A percentile compares a stretch with the other conserved stretches of the same genome.
phyloP scores from a whole-genome alignment of 2,888 invertebrate species.

The Zootermopsis nevadensis region DNA sequence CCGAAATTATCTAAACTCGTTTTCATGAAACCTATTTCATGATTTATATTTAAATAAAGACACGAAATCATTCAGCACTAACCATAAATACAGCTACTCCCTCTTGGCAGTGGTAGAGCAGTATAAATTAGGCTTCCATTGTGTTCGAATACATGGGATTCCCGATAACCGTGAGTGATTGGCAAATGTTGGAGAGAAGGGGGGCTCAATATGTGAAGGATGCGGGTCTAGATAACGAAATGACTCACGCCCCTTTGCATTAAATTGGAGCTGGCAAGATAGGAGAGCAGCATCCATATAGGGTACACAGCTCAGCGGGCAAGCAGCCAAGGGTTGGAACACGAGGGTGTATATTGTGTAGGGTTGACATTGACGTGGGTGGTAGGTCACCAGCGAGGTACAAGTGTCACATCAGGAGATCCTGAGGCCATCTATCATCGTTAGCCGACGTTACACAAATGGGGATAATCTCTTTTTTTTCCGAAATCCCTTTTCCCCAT shows the following conservation, averaged over 20 bases:
- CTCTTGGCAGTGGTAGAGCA: conserved; percentile 8
- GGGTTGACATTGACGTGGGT: conserved; percentile 17
- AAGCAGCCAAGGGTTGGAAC: conserved; percentile 22
- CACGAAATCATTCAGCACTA: neutral
- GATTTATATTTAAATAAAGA: conserved; percentile 8
- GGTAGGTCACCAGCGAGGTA: conserved; percentile 14
- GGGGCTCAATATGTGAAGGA: conserved; percentile 15
- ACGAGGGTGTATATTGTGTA: conserved; percentile 20
- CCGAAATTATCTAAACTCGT: neutral
- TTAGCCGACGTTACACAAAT: conserved; percentile 10
- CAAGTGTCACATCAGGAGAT: conserved; percentile 24
- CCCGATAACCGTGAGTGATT: conserved; percentile 38
- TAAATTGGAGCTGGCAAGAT: conserved; percentile 37
- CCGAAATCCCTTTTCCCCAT: neutral
- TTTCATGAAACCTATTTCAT: neutral
- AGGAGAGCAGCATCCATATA: conserved; percentile 21
- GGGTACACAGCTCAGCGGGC: neutral
- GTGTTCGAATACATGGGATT: conserved; percentile 36
- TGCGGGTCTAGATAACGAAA: conserved; percentile 33
- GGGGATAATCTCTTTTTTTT: neutral
- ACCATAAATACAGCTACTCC: conserved; percentile 28
- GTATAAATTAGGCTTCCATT: conserved; percentile 34
- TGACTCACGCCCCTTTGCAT: conserved; percentile 38
- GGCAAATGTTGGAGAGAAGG: conserved; percentile 36
- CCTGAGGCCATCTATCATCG: conserved; percentile 21